A percentile compares a stretch with the other conserved stretches of the same genome.
These are phyloP conservation scores for Myripristis murdjan DNA, from an alignment of 2,797 vertebrate species.

Conservation along the genomic window DNA sequence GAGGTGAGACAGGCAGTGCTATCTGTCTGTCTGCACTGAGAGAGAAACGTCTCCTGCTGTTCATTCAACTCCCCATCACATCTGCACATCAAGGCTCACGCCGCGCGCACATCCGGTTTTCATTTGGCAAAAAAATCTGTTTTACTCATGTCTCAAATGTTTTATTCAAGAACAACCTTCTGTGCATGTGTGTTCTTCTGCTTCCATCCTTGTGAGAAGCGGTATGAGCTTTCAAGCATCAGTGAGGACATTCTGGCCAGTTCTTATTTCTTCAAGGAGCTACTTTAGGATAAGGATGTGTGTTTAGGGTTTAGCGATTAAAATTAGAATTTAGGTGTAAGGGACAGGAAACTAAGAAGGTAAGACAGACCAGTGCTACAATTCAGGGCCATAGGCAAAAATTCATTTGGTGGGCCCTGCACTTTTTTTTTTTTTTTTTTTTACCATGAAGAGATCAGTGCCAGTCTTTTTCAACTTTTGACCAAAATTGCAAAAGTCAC, in stretches of 20 bases:
- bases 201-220: conserved; percentile 11
- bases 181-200: conserved; percentile 29
- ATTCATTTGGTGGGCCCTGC: too few species aligned
- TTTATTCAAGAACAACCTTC: conserved; percentile 68
- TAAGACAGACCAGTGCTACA: too few species aligned
- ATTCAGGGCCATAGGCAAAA: too few species aligned
- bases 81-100: conserved; percentile 70
- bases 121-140: conserved; percentile 46
- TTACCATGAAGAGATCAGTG: too few species aligned
- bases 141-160: conserved; percentile 62
- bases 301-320: conserved; percentile 19
- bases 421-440: too few species aligned
- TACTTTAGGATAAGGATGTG: conserved; percentile 17
- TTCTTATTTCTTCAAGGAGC: too few species aligned
- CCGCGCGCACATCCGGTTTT: conserved; percentile 46
- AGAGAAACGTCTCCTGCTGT: conserved; percentile 36
- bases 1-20: conserved; percentile 20
- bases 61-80: conserved; percentile 57
- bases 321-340: background rate
- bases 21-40: conserved; percentile 26
- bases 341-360: background rate
- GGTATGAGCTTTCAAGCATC: conserved; percentile 15
- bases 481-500: too few species aligned
- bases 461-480: too few species aligned
- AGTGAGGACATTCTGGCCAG: background rate